These are phyloP conservation scores for Rhadinocentrus ornatus DNA, from an alignment of 2,797 vertebrate species.

Conservation along the genomic window DNA sequence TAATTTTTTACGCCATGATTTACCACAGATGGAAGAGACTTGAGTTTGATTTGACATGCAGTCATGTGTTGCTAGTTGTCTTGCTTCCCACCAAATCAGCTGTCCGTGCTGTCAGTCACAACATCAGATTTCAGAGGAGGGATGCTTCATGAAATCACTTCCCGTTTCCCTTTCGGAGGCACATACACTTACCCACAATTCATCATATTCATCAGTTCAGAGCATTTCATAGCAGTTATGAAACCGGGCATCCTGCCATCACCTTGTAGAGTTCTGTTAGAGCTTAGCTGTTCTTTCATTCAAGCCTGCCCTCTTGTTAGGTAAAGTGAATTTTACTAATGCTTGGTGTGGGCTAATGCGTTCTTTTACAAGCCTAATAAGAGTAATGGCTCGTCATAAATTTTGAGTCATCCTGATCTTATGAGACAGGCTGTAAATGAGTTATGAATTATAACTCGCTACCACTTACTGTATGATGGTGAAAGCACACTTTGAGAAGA, in stretches of 20 bases:
- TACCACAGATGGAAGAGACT: slow-evolving; percentile 48
- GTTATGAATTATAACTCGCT: slow-evolving; percentile 77
- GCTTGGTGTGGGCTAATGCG: slow-evolving; percentile 75
- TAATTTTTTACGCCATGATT: slow-evolving; percentile 71
- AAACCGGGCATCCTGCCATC: slow-evolving; percentile 73
- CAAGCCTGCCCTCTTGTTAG: slow-evolving; percentile 73
- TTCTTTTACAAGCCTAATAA: slow-evolving; percentile 82
- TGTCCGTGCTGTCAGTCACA: slow-evolving; percentile 37
- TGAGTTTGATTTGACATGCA: slow-evolving; percentile 55
- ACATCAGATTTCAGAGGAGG: slow-evolving; percentile 15
- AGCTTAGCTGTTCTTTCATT: slow-evolving; percentile 71
- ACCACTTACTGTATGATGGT: slow-evolving; percentile 47
- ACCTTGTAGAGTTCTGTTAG: slow-evolving; percentile 74
- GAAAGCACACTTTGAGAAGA: slow-evolving; percentile 42
- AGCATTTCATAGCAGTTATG: slow-evolving; percentile 56
- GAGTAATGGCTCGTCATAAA: slow-evolving; percentile 78
- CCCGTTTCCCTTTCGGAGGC: slow-evolving; percentile 15
- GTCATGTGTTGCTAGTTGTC: slow-evolving; percentile 49
- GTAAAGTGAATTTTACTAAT: slow-evolving; percentile 81
- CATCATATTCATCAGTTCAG: slow-evolving; percentile 56
- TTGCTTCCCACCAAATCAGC: slow-evolving; percentile 66
- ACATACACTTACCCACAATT: slow-evolving; percentile 19
- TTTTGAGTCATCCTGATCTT: slow-evolving; percentile 78
- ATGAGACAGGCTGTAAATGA: slow-evolving; percentile 80
- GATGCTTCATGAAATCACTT: slow-evolving; percentile 20